These are phyloP conservation scores for Illadopsis cleaveri DNA, from an alignment of 2,113 vertebrate genomes.

Conservation along the genomic window DNA sequence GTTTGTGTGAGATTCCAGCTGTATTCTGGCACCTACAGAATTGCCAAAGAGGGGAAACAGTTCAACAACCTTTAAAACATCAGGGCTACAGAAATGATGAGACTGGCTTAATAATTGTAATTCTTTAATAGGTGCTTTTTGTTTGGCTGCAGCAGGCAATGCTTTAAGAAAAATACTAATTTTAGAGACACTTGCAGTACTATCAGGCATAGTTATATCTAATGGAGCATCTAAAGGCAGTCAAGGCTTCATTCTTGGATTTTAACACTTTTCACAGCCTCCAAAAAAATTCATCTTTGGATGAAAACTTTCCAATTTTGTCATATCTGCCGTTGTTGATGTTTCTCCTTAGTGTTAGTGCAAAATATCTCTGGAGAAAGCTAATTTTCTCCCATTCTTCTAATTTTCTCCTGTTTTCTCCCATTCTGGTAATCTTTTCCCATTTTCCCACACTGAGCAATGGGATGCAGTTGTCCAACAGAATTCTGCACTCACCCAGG, in stretches of 20 bases:
- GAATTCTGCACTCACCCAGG: not conserved
- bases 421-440: not conserved
- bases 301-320: not conserved
- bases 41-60: not conserved
- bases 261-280: not conserved
- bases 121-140: not conserved
- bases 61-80: not conserved
- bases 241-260: not conserved
- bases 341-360: not conserved
- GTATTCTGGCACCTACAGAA: not conserved
- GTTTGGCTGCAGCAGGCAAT: not conserved
- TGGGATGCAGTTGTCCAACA: not conserved
- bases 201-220: not conserved
- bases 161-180: not conserved
- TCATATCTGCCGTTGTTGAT: not conserved
- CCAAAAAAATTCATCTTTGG: not conserved
- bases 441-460: not conserved
- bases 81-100: not conserved
- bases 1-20: not conserved
- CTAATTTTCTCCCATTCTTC: not conserved
- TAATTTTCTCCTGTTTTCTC: not conserved
- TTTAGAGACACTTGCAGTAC: not conserved
- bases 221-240: not conserved
- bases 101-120: not conserved
- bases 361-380: not conserved